Base-by-base conservation (phyloP, 2,888 invertebrate genomes). In the Chloroclystis v-ata region DNA sequence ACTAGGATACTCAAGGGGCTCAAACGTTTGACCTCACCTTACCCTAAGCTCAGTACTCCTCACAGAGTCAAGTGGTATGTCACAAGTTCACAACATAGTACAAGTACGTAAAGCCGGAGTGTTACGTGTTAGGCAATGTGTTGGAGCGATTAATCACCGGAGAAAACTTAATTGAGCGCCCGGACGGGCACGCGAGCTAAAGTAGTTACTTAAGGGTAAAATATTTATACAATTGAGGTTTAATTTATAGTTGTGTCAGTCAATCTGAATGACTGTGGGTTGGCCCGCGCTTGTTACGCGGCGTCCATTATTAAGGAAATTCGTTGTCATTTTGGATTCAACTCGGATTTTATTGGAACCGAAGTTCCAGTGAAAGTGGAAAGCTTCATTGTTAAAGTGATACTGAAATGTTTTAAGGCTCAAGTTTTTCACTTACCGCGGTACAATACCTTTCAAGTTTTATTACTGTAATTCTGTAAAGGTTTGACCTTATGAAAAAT, bases 131-230 rank as follows among this genome's bases (percentile, higher is more conserved):
- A 33, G 14, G 32, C n/a, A 33, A 14, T 33, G 64, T 65, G 64
- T 66, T 66, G 59, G 58, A 55, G 60, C 57, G 72, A 81, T 82
- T 82, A 78, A 81, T 82, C 82, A 82, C 73, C 25, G 54, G 61
- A 62, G 72, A 75, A 72, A 75, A 76, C 81, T 77, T 82, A 82
- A 82, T 82, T 82, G 79, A 79, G 80, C 59, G 61, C 57, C 72
- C 70, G 73, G 72, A 72, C 69, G 70, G 72, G 63, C 72, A 69
- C 69, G 74, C 74, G 62, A 72, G 57, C 56, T 52, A 54, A 50
- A 59, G 54, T 57, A 61, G 55, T 60, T 57, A 60, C 52, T 47
- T 47, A 47, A 25, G 37, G 40, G 38, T 52, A 40, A 52, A 52
- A 47, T 52, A 50, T 54, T 50, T 49, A 49, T 39, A 43, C 33